Conservation (phyloP, 2,797 vertebrate genomes). For the Galaxias olidus region DNA sequence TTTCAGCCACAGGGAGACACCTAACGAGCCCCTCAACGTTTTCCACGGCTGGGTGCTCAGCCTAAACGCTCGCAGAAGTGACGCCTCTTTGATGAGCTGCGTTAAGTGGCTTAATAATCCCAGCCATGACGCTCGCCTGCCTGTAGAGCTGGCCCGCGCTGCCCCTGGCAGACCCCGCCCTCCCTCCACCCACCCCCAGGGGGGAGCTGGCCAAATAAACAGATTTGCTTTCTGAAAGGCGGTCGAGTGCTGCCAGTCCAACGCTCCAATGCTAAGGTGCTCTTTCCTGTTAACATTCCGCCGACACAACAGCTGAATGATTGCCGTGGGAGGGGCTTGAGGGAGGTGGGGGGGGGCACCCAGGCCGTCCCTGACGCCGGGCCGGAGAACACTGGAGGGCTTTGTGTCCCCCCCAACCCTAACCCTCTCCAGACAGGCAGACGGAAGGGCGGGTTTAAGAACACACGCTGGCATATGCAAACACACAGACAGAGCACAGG, state of each 20-base stretch:
- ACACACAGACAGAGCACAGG: constrained; percentile 36
- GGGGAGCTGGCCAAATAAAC: constrained; percentile 66
- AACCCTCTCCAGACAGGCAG: constrained; percentile 33
- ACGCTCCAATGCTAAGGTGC: constrained; percentile 48
- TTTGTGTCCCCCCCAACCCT: constrained; percentile 59
- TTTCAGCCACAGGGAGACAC: constrained; percentile 38
- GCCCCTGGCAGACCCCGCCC: constrained; percentile 32
- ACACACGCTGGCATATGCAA: constrained; percentile 9
- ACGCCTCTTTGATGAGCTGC: constrained; percentile 69
- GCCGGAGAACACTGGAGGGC: constrained; percentile 58
- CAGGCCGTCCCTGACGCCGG: constrained; percentile 36
- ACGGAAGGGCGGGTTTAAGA: constrained; percentile 13
- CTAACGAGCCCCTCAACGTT: constrained; percentile 48
- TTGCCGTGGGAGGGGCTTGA: constrained; percentile 45
- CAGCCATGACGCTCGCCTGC: constrained; percentile 24
- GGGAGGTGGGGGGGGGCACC: neutral
- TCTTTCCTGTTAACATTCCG: constrained; percentile 65
- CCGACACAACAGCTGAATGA: constrained; percentile 52
- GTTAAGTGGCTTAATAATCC: constrained; percentile 72
- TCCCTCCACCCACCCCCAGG: constrained; percentile 34
- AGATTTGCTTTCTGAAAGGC: constrained; percentile 65
- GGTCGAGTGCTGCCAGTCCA: constrained; percentile 38
- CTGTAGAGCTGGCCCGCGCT: constrained; percentile 46
- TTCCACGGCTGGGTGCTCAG: constrained; percentile 52
- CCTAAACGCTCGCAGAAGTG: constrained; percentile 60